Evolutionary conservation across 2,113 vertebrate genomes (phyloP), one percentile per base, ranked within the genome.

Genomic region (Arizona elegans): DNA sequence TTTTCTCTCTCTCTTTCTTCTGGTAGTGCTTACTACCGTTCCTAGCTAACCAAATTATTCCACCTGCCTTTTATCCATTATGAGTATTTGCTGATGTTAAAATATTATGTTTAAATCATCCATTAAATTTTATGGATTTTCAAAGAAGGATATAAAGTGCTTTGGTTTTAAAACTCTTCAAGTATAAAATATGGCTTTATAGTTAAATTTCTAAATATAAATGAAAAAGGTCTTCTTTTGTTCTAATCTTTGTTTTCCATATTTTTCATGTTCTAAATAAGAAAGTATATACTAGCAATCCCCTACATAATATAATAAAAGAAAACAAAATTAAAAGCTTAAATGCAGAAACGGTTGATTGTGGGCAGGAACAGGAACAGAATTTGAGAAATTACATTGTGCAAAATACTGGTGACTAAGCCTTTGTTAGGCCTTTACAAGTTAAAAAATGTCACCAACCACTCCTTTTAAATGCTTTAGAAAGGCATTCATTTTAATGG

Each of bases 401-500:
- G 92, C 87, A 90, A 96, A 95, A 92, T 59, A 58, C 12, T 88
- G 94, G 92, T 95, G 92, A 90, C 88, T 9, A 93, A 97, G 93
- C 85, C 56, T 95, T 94, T 91, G 87, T 95, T 38, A 5, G 59
- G 94, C 47, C 94, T 96, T 95, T 95, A 94, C 91, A 91, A 88
- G 95, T 96, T 92, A 54, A 85, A 92, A 91, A 97, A 94, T 95
- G 95, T 96, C 92, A 96, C 93, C 86, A 91, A 62, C 94, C 24
- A 90, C 94, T 96, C 92, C 93, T 86, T 81, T 53, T 70, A 70
- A 94, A 92, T 95, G 93, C 91, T 89, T 8, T 0, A 88, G 92
- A 93, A 96, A 92, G 92, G 94, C 95, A 92, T 1, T 96, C 90
- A 88, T 95, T 96, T 97, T 94, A 96, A 96, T 92, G 93, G 96